Percentiles rank a stretch among this genome's conserved stretches.
phyloP scores from a whole-genome alignment of 2,113 vertebrate genomes.

The Furnarius figulus region DNA sequence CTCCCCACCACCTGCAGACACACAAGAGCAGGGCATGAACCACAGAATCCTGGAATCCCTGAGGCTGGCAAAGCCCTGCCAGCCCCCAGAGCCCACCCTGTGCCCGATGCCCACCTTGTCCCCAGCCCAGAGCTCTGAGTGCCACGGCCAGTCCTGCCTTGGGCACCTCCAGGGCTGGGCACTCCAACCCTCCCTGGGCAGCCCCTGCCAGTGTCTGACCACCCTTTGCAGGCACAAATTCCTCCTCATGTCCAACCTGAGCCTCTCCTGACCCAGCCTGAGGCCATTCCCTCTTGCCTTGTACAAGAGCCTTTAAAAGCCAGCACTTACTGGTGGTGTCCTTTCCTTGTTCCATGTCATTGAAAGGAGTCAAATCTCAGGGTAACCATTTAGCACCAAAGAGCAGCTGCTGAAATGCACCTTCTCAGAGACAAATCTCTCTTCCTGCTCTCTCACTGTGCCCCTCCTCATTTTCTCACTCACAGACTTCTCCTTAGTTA shows the following conservation, averaged over 20 bases:
- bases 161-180: not conserved
- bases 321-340: not conserved
- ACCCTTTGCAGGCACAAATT: not conserved
- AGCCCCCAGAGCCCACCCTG: accelerated
- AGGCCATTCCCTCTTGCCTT: not conserved
- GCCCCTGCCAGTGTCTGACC: accelerated
- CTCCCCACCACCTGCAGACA: not conserved
- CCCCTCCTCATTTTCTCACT: not conserved
- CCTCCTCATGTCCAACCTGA: accelerated
- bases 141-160: not conserved
- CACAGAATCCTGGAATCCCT: not conserved
- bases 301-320: not conserved
- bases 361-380: not conserved
- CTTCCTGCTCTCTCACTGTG: not conserved
- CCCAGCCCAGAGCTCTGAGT: accelerated
- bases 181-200: not conserved
- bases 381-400: not conserved
- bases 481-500: not conserved
- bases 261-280: accelerated
- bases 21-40: not conserved
- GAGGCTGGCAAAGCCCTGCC: not conserved
- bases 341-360: not conserved
- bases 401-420: not conserved
- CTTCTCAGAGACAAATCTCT: not conserved
- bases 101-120: not conserved